These are phyloP conservation scores for Pocillopora grandis DNA, from an alignment of 92 coral and sea anemone genomes.

Conservation along the genomic window DNA sequence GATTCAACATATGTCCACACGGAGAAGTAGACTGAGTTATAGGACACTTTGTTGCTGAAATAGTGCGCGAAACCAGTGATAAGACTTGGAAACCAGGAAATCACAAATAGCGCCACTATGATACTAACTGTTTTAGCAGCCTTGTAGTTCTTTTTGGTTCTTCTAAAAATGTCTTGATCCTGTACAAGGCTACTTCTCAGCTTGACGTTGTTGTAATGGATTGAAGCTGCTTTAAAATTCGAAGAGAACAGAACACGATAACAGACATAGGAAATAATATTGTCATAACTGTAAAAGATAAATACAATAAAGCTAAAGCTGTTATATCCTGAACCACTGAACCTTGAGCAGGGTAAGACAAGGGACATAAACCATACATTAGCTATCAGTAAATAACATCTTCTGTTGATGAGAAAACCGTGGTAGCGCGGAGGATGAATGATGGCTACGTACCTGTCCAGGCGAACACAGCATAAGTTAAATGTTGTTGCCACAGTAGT, in stretches of 20 bases:
- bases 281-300: background rate
- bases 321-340: background rate
- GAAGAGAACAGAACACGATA: background rate
- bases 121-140: background rate
- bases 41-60: background rate
- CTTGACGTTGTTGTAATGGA: background rate
- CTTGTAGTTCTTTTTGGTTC: background rate
- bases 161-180: background rate
- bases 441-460: too few relatives aligned
- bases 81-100: conserved; percentile 2
- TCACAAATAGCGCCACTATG: background rate
- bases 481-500: background rate
- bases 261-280: background rate
- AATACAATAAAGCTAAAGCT: background rate
- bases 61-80: background rate
- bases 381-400: too few relatives aligned
- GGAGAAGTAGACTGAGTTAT: too few relatives aligned
- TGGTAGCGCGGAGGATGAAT: too few relatives aligned
- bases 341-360: background rate
- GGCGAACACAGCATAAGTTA: too few relatives aligned
- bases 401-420: too few relatives aligned
- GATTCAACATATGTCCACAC: background rate
- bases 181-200: background rate
- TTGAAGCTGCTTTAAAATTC: conserved; percentile 1
- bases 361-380: too few relatives aligned